phyloP scores from a whole-genome alignment of 2,797 vertebrate species.

The Ctenopoma multispine region DNA sequence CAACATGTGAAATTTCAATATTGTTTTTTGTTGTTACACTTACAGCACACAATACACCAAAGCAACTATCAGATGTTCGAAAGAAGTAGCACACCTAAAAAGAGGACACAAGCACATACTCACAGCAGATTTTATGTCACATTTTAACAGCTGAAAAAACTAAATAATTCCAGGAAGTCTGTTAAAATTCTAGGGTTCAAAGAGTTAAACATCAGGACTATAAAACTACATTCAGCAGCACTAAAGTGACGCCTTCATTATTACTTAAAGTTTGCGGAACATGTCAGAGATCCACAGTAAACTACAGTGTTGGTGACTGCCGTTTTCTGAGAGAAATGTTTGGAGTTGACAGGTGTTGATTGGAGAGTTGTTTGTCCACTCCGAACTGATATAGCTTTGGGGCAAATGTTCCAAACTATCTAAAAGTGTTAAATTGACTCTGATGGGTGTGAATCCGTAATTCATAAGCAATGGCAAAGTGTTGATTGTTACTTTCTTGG shows the following conservation, averaged over 20 bases:
- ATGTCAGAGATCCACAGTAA: neutral
- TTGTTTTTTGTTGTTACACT: no score
- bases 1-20: no score
- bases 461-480: neutral
- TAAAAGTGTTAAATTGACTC: conserved; percentile 11
- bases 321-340: neutral
- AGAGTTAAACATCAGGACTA: no score
- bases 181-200: no score
- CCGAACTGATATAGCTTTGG: neutral
- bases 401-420: conserved; percentile 7
- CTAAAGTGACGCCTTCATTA: neutral
- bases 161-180: no score
- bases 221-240: neutral
- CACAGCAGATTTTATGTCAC: no score
- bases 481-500: conserved; percentile 1
- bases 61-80: no score
- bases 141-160: no score
- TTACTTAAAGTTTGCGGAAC: neutral
- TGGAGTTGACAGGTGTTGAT: conserved; percentile 35
- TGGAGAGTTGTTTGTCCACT: conserved; percentile 1
- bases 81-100: no score
- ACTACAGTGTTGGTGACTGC: neutral
- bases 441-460: conserved; percentile 39
- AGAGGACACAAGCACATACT: no score
- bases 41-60: no score